Base-by-base conservation (phyloP, 2,113 vertebrate species). In the Syngnathus floridae region DNA sequence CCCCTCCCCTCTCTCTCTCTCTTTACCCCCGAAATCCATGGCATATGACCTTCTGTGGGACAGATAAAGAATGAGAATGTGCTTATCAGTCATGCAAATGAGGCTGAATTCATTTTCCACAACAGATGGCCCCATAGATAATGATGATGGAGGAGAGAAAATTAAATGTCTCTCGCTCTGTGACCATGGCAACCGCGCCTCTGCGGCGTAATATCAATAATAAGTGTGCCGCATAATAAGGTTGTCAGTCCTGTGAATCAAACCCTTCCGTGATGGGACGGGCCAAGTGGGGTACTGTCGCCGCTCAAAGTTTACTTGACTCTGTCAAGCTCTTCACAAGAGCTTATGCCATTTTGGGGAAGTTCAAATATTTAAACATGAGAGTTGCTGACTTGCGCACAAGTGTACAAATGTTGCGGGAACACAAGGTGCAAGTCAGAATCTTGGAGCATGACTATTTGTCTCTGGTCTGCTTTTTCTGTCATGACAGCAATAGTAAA, bases 21-120 rank as follows among this genome's bases (percentile, higher is more conserved):
- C 48, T 1, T 26, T 2, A 7, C 7, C 8, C 8, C 3, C 4
- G 5, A 16, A 45, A 45, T 95, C 94, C 94, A 92, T 94, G 93
- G 94, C 96, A 98, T 96, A 98, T 97, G 95, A 99, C 96, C 96
- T 99, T 99, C 96, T 96, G 93, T 96, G 96, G 96, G 96, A 97
- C 93, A 96, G 96, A 98, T 97, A 96, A 97, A 98, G 93, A 98
- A 99, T 94, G 94, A 98, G 93, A 98, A 99, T 94, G 94, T 93
- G 95, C 96, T 98, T 99, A 99, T 99, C 95, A 99, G 95, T 96
- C 95, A 99, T 99, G 96, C 96, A 99, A 99, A 99, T 99, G 95
- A 99, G 94, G 92, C 94, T 97, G 96, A 98, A 99, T 99, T 99
- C 96, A 99, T 99, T 98, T 98, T 99, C 95, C 95, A 99, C 95